Base-by-base conservation (phyloP, 2,797 vertebrate genomes). In the Monodelphis domestica region DNA sequence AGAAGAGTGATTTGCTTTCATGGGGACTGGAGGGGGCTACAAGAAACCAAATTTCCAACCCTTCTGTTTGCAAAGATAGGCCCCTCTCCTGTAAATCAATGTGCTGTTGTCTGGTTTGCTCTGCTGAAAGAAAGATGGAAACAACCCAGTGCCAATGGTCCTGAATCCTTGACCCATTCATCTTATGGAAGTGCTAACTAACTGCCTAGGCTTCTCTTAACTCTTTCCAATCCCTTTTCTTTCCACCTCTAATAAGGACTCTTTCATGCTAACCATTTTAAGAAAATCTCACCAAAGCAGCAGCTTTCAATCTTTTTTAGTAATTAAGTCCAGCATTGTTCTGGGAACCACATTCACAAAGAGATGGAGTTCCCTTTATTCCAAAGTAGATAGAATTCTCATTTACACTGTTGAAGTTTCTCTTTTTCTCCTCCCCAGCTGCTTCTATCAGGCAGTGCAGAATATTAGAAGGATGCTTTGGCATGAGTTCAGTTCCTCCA, bases 81-180 rank as follows among this genome's bases (percentile, higher is more conserved):
- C 87, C 88, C 89, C 52, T 53, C 96, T 91, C 95, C 95, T 96
- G 88, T 96, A 96, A 97, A 98, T 98, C 88, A 96, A 93, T 96
- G 95, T 7, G 90, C 52, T 95, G 55, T 91, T 96, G 93, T 96
- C 91, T 95, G 93, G 95, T 94, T 96, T 94, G 45, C 70, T 92
- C 30, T 88, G 53, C 24, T 93, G 54, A 56, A 96, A 95, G 93
- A 96, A 95, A 95, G 97, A 96, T 92, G 91, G 92, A 97, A 97
- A 95, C 26, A 53, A 90, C 89, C 51, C 17, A 78, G 91, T 96
- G 94, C 59, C 92, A 96, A 93, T 89, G 87, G 87, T 91, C 38
- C 93, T 54, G 53, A 91, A n/a, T 45, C 12, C 56, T 95, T 78
- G 0, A 52, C 92, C 96, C 96, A 29, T 97, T 97, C 92, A 51